Conservation (phyloP, 2,797 vertebrate species). For the Halcyon smyrnensis region DNA sequence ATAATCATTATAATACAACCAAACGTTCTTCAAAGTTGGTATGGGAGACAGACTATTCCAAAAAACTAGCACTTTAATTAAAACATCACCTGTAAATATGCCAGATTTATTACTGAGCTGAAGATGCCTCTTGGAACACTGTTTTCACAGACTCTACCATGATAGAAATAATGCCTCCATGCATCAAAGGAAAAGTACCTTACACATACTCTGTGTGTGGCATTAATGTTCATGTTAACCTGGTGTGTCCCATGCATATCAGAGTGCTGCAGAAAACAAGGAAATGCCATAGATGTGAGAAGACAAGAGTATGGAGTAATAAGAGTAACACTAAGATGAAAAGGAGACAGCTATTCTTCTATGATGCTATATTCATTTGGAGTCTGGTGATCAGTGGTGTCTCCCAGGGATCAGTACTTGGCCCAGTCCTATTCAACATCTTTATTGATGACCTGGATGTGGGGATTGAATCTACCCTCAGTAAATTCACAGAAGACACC, state of each 20-base stretch:
- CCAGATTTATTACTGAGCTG: too few species aligned
- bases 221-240: not conserved
- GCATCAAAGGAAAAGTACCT: not conserved
- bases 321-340: not conserved
- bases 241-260: not conserved
- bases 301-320: not conserved
- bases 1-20: not conserved
- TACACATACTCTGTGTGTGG: rapidly evolving
- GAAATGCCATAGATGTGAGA: not conserved
- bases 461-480: too few species aligned
- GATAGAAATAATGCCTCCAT: not conserved
- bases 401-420: too few species aligned
- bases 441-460: too few species aligned
- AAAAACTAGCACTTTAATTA: not conserved
- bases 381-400: too few species aligned
- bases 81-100: not conserved
- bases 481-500: too few species aligned
- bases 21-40: not conserved
- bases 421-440: too few species aligned
- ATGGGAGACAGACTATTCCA: not conserved
- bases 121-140: not conserved
- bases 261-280: not conserved
- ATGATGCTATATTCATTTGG: too few species aligned
- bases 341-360: not conserved
- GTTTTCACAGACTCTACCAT: not conserved